Evolutionary conservation across 2,888 invertebrate genomes (phyloP).

Genomic region (Oasisia sp.): DNA sequence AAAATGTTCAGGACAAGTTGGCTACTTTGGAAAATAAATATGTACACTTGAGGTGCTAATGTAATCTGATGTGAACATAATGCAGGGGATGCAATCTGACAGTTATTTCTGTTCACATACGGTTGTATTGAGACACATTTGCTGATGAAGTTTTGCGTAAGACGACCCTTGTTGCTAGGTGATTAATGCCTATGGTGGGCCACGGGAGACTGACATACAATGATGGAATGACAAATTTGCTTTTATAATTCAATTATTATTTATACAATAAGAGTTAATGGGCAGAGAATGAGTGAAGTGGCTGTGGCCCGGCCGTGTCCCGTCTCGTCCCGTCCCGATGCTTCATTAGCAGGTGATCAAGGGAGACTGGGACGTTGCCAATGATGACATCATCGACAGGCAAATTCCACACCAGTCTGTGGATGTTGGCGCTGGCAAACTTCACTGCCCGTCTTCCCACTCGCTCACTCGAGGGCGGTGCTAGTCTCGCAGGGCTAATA

Average conservation of each 20-base stretch:
- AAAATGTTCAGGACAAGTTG: not conserved
- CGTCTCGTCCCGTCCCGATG: not conserved
- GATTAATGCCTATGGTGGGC: not conserved
- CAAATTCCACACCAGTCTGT: not conserved
- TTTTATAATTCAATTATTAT: conserved; percentile 13
- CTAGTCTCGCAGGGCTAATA: not conserved
- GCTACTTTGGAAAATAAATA: not conserved
- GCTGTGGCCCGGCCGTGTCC: no score
- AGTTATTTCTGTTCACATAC: not conserved
- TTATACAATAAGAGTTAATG: not conserved
- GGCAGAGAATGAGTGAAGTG: not conserved
- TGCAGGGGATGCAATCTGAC: not conserved
- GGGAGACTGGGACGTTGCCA: not conserved
- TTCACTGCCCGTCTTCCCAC: not conserved
- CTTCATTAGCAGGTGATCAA: not conserved
- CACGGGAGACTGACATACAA: not conserved
- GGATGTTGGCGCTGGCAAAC: not conserved
- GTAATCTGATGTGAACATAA: not conserved
- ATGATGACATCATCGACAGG: not conserved
- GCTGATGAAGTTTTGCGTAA: conserved; percentile 17
- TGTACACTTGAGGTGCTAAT: not conserved
- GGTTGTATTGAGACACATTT: not conserved
- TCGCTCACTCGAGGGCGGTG: not conserved
- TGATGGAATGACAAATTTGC: conserved; percentile 17
- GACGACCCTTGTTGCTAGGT: not conserved